These are phyloP conservation scores for Apocrypta bakeri DNA, from an alignment of 1,140 invertebrate species.

Conservation along the genomic window DNA sequence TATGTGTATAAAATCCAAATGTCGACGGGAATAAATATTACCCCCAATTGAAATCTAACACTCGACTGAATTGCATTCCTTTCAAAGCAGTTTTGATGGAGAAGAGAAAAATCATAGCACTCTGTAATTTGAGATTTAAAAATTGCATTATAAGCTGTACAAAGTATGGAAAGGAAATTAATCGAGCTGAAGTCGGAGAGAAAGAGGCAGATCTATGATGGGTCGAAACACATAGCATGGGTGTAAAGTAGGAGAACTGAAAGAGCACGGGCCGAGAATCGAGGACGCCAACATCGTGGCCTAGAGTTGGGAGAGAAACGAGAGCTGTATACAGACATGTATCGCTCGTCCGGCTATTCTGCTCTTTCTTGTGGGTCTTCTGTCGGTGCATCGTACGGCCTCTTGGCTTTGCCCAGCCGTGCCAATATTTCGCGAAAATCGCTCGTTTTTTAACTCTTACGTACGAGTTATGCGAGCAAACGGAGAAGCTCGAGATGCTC, in stretches of 20 bases:
- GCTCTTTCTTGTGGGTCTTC: conserved; percentile 64
- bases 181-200: background rate
- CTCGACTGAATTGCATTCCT: conserved; percentile 1
- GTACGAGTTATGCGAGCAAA: background rate
- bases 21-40: no score
- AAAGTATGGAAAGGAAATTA: background rate
- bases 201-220: no score
- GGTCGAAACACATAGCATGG: background rate
- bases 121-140: conserved; percentile 1
- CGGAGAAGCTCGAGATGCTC: background rate
- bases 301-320: conserved; percentile 8
- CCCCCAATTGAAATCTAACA: background rate
- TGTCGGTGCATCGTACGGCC: conserved; percentile 63
- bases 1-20: no score
- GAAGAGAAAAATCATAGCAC: background rate
- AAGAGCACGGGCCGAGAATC: background rate
- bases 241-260: background rate
- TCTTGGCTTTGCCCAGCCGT: conserved; percentile 57
- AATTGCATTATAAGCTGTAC: background rate
- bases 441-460: conserved; percentile 41
- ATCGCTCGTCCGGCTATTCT: background rate
- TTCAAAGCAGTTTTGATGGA: no score
- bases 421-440: conserved; percentile 60
- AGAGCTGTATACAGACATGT: background rate
- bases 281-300: conserved; percentile 23